Evolutionary conservation across 1,140 invertebrate genomes (phyloP), one percentile per base, ranked within the genome.

Genomic region (Halictus rubicundus): DNA sequence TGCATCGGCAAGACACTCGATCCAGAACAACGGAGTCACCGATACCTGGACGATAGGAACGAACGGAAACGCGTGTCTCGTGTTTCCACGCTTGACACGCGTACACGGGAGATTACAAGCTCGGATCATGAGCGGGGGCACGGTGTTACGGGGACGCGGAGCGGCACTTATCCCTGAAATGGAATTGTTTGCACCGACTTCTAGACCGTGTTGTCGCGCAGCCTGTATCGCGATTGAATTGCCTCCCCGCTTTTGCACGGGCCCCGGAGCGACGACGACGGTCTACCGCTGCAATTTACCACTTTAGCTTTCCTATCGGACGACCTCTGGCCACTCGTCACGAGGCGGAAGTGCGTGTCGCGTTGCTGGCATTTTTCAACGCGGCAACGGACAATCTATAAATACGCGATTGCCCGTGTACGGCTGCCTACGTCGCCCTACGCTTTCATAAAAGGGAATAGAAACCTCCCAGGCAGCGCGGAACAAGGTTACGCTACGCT

Each of bases 161-260:
- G 57, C 57, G 57, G 69, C 73, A 80, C 57, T 54, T 70, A 80
- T 76, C 49, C 68, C 60, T 76, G 69, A 64, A 86, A 86, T 86
- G 78, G 80, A 85, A 85, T 85, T 79, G 84, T 82, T 86, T 85
- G 80, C 75, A 37, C 65, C 79, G 63, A 72, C 84, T 72, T 69
- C 25, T 82, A 61, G 82, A 86, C 82, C 66, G 68, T 70, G 83
- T 85, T 81, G 71, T 81, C 83, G 68, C 73, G 42, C 57, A 27
- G 37, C 32, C 69, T n/a, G 52, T 68, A 85, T 82, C 66, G 68
- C 84, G 72, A 85, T 75, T 64, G 70, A 82, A 86, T 86, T 83
- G 69, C 68, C 69, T 80, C 73, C 68, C 49, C 79, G 65, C 59
- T 32, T 32, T 32, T 32, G 32, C 32, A 32, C 32, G 49, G 49